Conservation (phyloP, 2,888 invertebrate genomes). For the Automeris io region DNA sequence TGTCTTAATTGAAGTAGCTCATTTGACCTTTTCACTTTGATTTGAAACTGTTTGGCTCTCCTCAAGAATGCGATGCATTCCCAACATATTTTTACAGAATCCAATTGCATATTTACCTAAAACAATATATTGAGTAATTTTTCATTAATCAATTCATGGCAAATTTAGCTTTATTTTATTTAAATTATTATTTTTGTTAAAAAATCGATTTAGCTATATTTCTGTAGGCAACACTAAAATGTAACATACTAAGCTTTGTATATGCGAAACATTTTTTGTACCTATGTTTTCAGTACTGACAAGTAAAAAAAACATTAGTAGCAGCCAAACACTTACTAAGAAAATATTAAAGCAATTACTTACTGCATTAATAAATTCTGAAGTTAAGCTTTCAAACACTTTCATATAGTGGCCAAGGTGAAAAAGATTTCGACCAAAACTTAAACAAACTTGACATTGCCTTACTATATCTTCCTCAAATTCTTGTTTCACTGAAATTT, state of each 20-base stretch:
- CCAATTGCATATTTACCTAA: conserved; percentile 10
- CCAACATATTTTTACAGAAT: conserved; percentile 29
- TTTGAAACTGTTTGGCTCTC: conserved; percentile 20
- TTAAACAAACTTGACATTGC: conserved; percentile 19
- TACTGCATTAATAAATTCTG: conserved; percentile 10
- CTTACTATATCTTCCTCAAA: conserved; percentile 6
- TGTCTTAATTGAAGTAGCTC: conserved; percentile 19
- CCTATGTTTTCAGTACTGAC: not conserved
- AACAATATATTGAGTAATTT: conserved; percentile 2
- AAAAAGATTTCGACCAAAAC: conserved; percentile 18
- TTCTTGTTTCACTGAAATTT: conserved; percentile 19
- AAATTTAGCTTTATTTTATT: too few relatives aligned
- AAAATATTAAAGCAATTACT: too few relatives aligned
- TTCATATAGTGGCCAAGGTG: conserved; percentile 10
- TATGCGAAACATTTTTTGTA: too few relatives aligned
- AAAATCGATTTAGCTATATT: too few relatives aligned
- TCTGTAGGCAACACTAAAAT: too few relatives aligned
- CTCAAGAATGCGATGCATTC: conserved; percentile 25
- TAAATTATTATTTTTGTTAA: too few relatives aligned
- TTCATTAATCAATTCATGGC: too few relatives aligned
- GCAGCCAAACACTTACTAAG: not conserved
- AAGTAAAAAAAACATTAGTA: not conserved
- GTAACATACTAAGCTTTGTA: too few relatives aligned
- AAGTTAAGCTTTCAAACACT: conserved; percentile 17
- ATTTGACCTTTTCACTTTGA: conserved; percentile 17